Base-by-base conservation (phyloP, 2,888 invertebrate species). In the Bellardia pandia region DNA sequence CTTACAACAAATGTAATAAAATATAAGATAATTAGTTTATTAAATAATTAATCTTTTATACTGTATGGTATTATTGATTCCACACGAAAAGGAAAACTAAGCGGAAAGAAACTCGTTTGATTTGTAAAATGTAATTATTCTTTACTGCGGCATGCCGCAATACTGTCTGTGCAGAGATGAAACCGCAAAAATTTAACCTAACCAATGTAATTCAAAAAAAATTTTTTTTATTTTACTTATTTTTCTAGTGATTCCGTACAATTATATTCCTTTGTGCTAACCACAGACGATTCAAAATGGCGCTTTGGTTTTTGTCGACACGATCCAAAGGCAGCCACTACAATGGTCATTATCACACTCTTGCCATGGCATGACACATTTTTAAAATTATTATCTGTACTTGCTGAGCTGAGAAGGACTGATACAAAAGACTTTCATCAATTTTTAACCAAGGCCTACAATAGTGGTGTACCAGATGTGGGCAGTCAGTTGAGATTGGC, bases 321-420 rank as follows among this genome's bases (percentile, higher is more conserved):
- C 93, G 98, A 99, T 93, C 98, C 98, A 6, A 96, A 97, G 92
- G 96, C 97, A 37, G 96, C 97, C 92, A 97, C 97, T 30, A 97
- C 98, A 85, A 94, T 98, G 92, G 96, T 98, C 68, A 94, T 98
- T 89, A 94, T 97, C 89, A 99, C 99, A 92, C 97, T 96, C 93
- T 95, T 99, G 91, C 99, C 99, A 90, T 99, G 99, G 99, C 98
- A 98, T 93, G 98, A 98, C 94, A 96, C 97, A 91, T 99, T 99
- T 95, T 98, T 94, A 16, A 92, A 92, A 88, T 89, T 94, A 58
- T 83, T 94, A 64, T 89, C 91, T 45, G 91, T 93, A 33, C 89
- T 94, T 40, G 92, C 91, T 40, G 93, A 93, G 76, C 85, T 94
- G n/a, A 91, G 92, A 69, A 91, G 92, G 30, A 90, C 89, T 4